Conservation (phyloP, 1,140 invertebrate species). For the Hyphantria cunea region DNA sequence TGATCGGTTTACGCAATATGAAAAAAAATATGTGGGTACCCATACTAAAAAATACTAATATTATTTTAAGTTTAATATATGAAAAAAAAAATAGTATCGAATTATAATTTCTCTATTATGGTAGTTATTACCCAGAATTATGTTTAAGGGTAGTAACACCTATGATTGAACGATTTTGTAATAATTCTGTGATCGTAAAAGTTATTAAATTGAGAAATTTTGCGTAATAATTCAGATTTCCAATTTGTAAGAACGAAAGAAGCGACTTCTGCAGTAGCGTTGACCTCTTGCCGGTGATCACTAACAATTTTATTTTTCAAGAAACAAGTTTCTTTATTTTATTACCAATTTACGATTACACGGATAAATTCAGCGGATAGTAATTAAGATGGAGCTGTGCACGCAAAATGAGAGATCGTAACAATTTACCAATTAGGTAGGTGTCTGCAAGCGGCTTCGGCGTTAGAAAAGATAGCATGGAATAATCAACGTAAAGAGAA, state of each 20-base stretch:
- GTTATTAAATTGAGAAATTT: constrained; percentile 8
- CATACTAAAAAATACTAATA: too few relatives aligned
- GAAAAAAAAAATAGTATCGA: too few relatives aligned
- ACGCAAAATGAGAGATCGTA: constrained; percentile 14
- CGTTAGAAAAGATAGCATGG: too few relatives aligned
- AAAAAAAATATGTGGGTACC: too few relatives aligned
- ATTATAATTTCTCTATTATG: too few relatives aligned
- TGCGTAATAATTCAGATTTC: constrained; percentile 10
- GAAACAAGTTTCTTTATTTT: constrained; percentile 37
- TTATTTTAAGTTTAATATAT: too few relatives aligned
- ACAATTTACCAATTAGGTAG: constrained; percentile 25
- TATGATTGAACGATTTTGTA: too few relatives aligned
- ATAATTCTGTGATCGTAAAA: neutral
- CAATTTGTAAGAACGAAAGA: constrained; percentile 10
- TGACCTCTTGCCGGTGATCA: constrained; percentile 27
- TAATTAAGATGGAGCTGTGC: constrained; percentile 21
- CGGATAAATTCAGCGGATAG: constrained; percentile 33
- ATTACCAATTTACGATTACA: constrained; percentile 45
- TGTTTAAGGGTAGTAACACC: neutral
- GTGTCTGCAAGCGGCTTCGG: constrained; percentile 1
- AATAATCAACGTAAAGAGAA: too few relatives aligned
- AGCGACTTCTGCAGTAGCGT: constrained; percentile 44
- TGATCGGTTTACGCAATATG: too few relatives aligned
- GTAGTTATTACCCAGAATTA: neutral
- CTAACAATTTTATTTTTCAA: constrained; percentile 11